Percentiles rank a stretch among this genome's conserved stretches.
Evolutionary conservation across 2,113 vertebrate species (phyloP).

Genomic region (Ondatra zibethicus): DNA sequence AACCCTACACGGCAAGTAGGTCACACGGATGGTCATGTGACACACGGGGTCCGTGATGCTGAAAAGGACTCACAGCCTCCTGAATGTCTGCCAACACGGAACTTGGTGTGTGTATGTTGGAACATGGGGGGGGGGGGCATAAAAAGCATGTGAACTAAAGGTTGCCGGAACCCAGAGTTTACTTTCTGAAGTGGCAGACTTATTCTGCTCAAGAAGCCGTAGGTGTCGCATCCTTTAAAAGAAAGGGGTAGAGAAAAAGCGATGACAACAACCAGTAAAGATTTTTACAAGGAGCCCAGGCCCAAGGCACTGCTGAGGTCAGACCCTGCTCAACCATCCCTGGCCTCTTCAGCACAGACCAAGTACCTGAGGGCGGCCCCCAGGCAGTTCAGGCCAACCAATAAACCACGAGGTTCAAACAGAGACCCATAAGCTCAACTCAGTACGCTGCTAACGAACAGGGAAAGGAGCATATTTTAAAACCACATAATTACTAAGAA

Average conservation of each 20-base stretch:
- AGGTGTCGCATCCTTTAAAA: neutral
- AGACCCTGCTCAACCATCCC: neutral
- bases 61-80: neutral
- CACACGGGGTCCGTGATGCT: accelerated
- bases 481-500: conserved; percentile 47
- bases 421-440: neutral
- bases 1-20: neutral
- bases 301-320: neutral
- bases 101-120: neutral
- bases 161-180: neutral
- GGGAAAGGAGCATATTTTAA: neutral
- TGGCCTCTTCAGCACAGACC: neutral
- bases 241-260: neutral
- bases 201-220: neutral
- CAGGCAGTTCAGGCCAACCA: neutral
- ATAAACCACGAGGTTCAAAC: neutral
- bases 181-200: neutral
- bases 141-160: neutral
- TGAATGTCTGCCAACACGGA: neutral
- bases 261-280: neutral
- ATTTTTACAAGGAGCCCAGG: neutral
- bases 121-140: accelerated
- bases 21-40: neutral
- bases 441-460: neutral
- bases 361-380: neutral